phyloP scores from a whole-genome alignment of 2,888 invertebrate genomes.

The Drosophila macrospina region DNA sequence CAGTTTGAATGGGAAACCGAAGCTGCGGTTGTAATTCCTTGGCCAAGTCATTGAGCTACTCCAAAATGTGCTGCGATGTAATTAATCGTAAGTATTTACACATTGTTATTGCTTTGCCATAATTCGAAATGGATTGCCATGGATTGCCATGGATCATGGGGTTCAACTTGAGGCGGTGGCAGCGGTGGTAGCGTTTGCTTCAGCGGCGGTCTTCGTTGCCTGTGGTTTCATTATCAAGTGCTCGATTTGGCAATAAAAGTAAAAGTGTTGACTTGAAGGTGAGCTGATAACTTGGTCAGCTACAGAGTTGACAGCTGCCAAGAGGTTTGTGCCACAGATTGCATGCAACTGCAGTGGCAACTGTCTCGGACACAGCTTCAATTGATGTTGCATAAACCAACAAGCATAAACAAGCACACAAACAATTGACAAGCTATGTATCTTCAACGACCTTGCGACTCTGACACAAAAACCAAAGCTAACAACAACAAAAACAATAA shows the following conservation, averaged over 20 bases:
- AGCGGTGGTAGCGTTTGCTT: too few species aligned
- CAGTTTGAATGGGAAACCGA: constrained; percentile 21
- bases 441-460: constrained; percentile 66
- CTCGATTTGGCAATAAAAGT: constrained; percentile 42
- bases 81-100: constrained; percentile 79
- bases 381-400: constrained; percentile 61
- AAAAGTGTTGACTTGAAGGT: constrained; percentile 56
- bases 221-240: constrained; percentile 23
- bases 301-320: constrained; percentile 43
- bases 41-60: constrained; percentile 59
- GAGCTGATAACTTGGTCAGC: constrained; percentile 36
- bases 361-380: constrained; percentile 39
- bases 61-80: constrained; percentile 58
- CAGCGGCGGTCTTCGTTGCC: not conserved
- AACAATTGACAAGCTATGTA: constrained; percentile 24
- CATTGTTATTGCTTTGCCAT: constrained; percentile 29
- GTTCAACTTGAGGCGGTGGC: constrained; percentile 24
- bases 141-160: constrained; percentile 8
- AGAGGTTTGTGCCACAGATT: constrained; percentile 8
- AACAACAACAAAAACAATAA: not conserved
- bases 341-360: constrained; percentile 38
- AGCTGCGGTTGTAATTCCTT: constrained; percentile 54
- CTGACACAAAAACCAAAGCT: constrained; percentile 19
- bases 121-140: constrained; percentile 2
- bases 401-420: constrained; percentile 24